Evolutionary conservation across 2,888 invertebrate species (phyloP).

Genomic region (Drosophila niveifrons): DNA sequence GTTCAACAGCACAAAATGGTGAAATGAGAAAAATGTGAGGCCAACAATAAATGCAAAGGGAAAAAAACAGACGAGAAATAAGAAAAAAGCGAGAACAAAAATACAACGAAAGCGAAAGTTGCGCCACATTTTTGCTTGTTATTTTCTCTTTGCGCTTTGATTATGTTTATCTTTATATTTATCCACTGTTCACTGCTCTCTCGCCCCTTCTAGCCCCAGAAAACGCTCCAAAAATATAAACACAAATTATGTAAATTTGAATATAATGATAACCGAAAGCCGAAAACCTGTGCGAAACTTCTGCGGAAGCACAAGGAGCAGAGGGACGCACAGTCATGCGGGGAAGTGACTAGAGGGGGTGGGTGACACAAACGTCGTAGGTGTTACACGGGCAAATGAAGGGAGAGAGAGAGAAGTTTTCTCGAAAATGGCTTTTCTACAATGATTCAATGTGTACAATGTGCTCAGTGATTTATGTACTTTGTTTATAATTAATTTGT

Average conservation of each 20-base stretch:
- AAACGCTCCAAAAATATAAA: slow-evolving; percentile 52
- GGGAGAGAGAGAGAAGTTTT: slow-evolving; percentile 16
- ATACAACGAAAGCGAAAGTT: slow-evolving; percentile 52
- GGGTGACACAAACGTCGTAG: background rate
- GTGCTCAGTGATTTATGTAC: slow-evolving; percentile 50
- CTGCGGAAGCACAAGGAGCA: background rate
- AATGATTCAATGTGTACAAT: slow-evolving; percentile 30
- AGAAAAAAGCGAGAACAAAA: background rate
- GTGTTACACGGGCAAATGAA: background rate
- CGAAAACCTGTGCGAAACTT: slow-evolving; percentile 25
- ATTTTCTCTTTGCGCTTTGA: slow-evolving; percentile 64
- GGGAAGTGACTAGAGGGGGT: background rate
- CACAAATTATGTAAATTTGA: slow-evolving; percentile 76
- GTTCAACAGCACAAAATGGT: slow-evolving; percentile 15
- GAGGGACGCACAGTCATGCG: background rate
- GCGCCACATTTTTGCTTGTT: slow-evolving; percentile 65
- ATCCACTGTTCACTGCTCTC: slow-evolving; percentile 32
- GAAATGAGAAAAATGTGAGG: background rate
- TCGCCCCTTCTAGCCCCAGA: slow-evolving; percentile 3
- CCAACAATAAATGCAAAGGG: background rate
- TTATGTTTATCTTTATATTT: slow-evolving; percentile 75
- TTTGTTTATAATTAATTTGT: slow-evolving; percentile 61
- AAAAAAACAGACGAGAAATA: slow-evolving; percentile 1
- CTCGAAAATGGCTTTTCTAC: slow-evolving; percentile 19
- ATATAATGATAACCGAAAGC: slow-evolving; percentile 72